Percentiles rank a stretch among this genome's conserved stretches.
Conservation (phyloP, 2,888 invertebrate species). For the Scaptomyza flava region DNA sequence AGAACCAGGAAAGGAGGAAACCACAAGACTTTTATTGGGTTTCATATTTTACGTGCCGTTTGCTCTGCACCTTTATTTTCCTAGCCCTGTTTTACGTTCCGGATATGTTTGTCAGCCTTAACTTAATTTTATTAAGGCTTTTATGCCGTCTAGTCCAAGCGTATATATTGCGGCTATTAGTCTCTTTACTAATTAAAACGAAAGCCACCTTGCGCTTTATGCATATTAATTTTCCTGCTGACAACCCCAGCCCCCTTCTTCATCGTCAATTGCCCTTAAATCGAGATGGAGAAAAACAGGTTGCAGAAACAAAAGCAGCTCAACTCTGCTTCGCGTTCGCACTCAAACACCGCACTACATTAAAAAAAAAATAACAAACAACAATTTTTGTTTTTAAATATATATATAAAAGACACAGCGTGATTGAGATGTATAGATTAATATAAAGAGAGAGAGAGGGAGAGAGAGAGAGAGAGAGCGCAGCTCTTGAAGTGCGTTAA, state of each 20-base stretch:
- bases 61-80: slow-evolving; percentile 2
- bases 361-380: background rate
- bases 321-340: slow-evolving; percentile 37
- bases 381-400: background rate
- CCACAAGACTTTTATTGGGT: background rate
- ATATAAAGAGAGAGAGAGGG: too few species aligned
- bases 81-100: slow-evolving; percentile 18
- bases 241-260: slow-evolving; percentile 3
- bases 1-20: background rate
- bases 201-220: slow-evolving; percentile 60
- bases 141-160: slow-evolving; percentile 27
- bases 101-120: slow-evolving; percentile 26
- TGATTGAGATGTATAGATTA: too few species aligned
- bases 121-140: slow-evolving; percentile 63
- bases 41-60: background rate
- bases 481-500: too few species aligned
- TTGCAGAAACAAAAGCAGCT: background rate
- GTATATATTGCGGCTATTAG: slow-evolving; percentile 41
- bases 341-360: slow-evolving; percentile 42
- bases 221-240: slow-evolving; percentile 57
- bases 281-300: background rate
- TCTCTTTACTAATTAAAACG: slow-evolving; percentile 65
- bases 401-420: background rate
- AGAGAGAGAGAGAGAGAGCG: too few species aligned
- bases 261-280: background rate